Conservation (phyloP, 2,113 vertebrate genomes). For the Ophthalmolycus amberensis region DNA sequence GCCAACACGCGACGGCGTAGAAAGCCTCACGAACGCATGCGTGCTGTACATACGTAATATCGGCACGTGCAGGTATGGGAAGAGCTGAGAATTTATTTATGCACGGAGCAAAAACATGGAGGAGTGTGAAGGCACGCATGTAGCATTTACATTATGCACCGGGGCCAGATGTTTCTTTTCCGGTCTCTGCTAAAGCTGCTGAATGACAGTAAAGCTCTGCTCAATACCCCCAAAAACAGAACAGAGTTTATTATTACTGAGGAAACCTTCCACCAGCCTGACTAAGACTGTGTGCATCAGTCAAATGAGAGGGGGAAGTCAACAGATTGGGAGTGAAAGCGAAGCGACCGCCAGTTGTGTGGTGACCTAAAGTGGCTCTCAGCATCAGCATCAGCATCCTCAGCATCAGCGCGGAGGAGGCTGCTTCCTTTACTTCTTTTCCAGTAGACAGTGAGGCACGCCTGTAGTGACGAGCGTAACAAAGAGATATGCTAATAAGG, state of each 20-base stretch:
- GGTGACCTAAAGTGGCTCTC: conserved; percentile 16
- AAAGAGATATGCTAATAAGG: conserved; percentile 3
- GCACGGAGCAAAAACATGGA: background rate
- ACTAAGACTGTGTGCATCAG: conserved; percentile 33
- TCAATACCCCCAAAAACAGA: conserved; percentile 31
- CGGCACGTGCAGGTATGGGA: conserved; percentile 10
- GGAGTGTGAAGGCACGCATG: conserved; percentile 3
- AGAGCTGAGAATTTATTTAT: conserved; percentile 24
- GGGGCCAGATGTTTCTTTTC: conserved; percentile 5
- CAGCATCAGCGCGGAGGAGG: conserved; percentile 2
- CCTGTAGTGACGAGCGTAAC: background rate
- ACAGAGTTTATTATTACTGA: conserved; percentile 23
- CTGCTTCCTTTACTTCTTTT: conserved; percentile 19
- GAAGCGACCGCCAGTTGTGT: background rate
- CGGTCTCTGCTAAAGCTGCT: conserved; percentile 25
- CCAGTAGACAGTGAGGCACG: conserved; percentile 17
- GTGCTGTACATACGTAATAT: conserved; percentile 31
- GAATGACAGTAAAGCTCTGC: conserved; percentile 31
- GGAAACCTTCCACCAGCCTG: conserved; percentile 1
- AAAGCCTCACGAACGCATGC: conserved; percentile 39
- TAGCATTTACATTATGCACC: conserved; percentile 26
- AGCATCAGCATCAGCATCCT: background rate
- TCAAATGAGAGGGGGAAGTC: conserved; percentile 51
- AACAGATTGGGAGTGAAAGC: conserved; percentile 19
- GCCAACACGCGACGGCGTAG: conserved; percentile 17